Base-by-base conservation (phyloP, 2,113 vertebrate genomes). In the Pithys albifrons region DNA sequence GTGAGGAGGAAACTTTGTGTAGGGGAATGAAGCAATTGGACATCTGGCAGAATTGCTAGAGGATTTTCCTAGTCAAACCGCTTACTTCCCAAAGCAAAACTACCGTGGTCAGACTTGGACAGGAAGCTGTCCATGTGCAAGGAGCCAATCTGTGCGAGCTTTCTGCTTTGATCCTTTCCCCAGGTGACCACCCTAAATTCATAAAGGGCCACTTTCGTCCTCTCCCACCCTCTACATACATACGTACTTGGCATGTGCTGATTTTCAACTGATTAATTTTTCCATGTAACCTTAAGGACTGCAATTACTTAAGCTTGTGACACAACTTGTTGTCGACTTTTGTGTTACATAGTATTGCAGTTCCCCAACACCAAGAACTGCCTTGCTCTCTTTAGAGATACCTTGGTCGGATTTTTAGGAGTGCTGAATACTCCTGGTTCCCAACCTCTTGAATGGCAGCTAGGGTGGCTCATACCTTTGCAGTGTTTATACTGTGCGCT, bases 331-430 rank as follows among this genome's bases (percentile, higher is more conserved):
- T 79, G 58, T 37, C 3, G 37, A 61, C 66, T 71, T 61, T 54
- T n/a, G 39, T 8, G 9, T 55, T 31, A 15, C 6, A 13, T 1
- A 2, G 64, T 15, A 8, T 12, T 71, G 45, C 0, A 7, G 33
- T 45, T 31, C 35, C 33, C 12, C 9, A 43, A 5, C 43, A 67
- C 39, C 18, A 25, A 24, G 78, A 85, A 11, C 35, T 35, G 69
- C 25, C n/a, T 66, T 10, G 6, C 18, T 49, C 7, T 29, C 35
- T 75, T 70, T 10, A 35, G 46, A 29, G 58, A 4, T 16, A 33
- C 4, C 67, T 62, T 5, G 43, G 19, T 64, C 23, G 76, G 46
- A 33, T 58, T 79, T 41, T 48, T 1, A 46, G 58, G 55, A 46
- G 15, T 6, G 52, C 27, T 13, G 51, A 49, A 27, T 1, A 2